Conservation (phyloP, 1,140 invertebrate species). For the Papilio glaucus region DNA sequence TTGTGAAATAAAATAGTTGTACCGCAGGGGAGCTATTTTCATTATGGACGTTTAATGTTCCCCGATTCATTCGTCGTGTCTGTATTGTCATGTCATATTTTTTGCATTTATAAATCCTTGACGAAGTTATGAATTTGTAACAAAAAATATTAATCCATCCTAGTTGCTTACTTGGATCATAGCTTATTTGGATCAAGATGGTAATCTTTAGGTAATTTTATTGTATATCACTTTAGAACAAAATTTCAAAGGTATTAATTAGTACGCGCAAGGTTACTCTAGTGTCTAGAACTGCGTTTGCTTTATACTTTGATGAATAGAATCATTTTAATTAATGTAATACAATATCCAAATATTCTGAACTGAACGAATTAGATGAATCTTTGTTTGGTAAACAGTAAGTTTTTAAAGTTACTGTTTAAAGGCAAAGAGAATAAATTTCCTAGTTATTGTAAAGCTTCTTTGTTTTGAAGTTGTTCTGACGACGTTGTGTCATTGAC, state of each 20-base stretch:
- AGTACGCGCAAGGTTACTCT: too few species aligned
- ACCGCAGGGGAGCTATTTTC: neutral
- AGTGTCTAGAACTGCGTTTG: too few species aligned
- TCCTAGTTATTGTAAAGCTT: neutral
- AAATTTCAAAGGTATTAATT: too few species aligned
- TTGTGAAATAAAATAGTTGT: constrained; percentile 1
- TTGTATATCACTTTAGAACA: too few species aligned
- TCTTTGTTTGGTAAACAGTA: neutral
- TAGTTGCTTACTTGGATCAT: too few species aligned
- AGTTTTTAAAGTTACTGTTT: too few species aligned
- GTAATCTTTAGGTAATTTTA: too few species aligned
- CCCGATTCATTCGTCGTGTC: neutral
- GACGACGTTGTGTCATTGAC: constrained; percentile 17
- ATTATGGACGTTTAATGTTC: neutral
- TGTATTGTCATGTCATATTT: neutral
- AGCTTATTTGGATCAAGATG: too few species aligned
- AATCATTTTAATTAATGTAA: too few species aligned
- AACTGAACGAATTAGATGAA: neutral
- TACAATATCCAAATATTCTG: too few species aligned
- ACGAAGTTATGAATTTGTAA: neutral
- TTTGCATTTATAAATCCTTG: neutral
- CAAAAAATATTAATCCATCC: too few species aligned
- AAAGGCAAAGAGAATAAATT: neutral
- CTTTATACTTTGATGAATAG: too few species aligned
- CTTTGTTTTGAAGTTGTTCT: neutral